Conservation (phyloP, 2,888 invertebrate genomes). For the Pecten maximus region DNA sequence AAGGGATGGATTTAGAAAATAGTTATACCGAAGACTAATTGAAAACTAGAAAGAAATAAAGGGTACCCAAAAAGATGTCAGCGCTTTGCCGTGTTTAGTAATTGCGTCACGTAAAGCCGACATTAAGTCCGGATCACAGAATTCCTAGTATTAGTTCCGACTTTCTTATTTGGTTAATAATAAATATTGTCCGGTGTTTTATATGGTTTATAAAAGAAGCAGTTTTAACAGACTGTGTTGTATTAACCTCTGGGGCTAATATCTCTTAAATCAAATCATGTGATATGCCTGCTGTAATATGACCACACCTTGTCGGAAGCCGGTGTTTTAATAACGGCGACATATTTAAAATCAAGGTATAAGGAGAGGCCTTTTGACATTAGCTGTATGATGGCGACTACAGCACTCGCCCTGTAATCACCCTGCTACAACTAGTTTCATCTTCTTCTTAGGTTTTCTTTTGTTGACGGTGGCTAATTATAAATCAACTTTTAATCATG, state of each 20-base stretch:
- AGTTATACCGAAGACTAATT: constrained; percentile 10
- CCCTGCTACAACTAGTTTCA: background rate
- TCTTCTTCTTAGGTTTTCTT: constrained; percentile 20
- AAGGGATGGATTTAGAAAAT: constrained; percentile 1
- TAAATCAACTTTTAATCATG: constrained; percentile 50
- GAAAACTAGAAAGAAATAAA: constrained; percentile 4
- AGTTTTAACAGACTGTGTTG: background rate
- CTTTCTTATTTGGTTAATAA: background rate
- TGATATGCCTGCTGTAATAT: background rate
- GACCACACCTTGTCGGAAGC: constrained; percentile 23
- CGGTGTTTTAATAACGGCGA: background rate
- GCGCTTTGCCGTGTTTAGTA: background rate
- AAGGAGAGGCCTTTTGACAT: background rate
- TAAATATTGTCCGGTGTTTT: background rate
- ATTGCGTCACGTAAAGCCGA: constrained; percentile 1
- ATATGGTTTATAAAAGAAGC: background rate
- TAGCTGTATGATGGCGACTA: background rate
- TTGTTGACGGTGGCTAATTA: constrained; percentile 27
- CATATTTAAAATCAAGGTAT: background rate
- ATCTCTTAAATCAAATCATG: background rate
- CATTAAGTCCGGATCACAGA: background rate
- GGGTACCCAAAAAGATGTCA: constrained; percentile 33
- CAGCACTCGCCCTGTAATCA: background rate
- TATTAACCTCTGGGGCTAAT: background rate
- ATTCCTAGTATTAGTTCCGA: background rate